Evolutionary conservation across 2,797 vertebrate species (phyloP).

Genomic region (Lepus townsendii): DNA sequence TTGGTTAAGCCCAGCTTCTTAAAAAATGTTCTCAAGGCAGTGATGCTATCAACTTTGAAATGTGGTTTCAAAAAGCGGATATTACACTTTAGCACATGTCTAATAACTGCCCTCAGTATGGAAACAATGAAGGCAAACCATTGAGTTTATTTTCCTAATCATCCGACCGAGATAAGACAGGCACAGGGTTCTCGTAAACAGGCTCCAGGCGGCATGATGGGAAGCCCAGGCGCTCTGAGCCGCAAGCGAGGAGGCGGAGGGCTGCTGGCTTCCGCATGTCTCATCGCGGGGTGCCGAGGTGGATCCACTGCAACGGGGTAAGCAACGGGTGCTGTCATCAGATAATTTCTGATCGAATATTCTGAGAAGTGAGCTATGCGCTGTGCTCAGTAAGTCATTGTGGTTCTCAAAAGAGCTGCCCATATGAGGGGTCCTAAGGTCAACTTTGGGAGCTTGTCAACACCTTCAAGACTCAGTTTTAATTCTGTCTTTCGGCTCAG

Average conservation of each 20-base stretch:
- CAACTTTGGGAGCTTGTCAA: slow-evolving; percentile 69
- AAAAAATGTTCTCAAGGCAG: neutral
- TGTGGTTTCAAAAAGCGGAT: slow-evolving; percentile 79
- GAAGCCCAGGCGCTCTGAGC: slow-evolving; percentile 79
- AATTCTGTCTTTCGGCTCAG: slow-evolving; percentile 38
- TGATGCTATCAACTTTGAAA: slow-evolving; percentile 75
- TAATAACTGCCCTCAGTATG: slow-evolving; percentile 41
- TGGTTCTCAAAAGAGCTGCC: slow-evolving; percentile 81
- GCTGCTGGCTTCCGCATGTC: slow-evolving; percentile 76
- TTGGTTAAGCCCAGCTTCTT: slow-evolving; percentile 27
- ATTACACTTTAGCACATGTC: slow-evolving; percentile 68
- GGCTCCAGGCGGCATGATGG: slow-evolving; percentile 71
- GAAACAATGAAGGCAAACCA: slow-evolving; percentile 74
- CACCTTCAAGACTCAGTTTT: slow-evolving; percentile 69
- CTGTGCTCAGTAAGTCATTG: slow-evolving; percentile 86
- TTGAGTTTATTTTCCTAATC: slow-evolving; percentile 53
- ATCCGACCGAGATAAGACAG: neutral
- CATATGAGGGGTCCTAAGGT: slow-evolving; percentile 70
- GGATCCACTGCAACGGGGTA: slow-evolving; percentile 69
- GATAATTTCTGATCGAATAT: slow-evolving; percentile 84
- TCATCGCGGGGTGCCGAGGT: slow-evolving; percentile 60
- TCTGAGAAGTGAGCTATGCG: slow-evolving; percentile 88
- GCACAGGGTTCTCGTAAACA: slow-evolving; percentile 87
- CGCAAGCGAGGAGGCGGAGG: slow-evolving; percentile 72
- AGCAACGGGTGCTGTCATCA: slow-evolving; percentile 84